Percentiles rank a stretch among this genome's conserved stretches.
Evolutionary conservation across 2,888 invertebrate genomes (phyloP).

Genomic region (Podabrus alpinus): DNA sequence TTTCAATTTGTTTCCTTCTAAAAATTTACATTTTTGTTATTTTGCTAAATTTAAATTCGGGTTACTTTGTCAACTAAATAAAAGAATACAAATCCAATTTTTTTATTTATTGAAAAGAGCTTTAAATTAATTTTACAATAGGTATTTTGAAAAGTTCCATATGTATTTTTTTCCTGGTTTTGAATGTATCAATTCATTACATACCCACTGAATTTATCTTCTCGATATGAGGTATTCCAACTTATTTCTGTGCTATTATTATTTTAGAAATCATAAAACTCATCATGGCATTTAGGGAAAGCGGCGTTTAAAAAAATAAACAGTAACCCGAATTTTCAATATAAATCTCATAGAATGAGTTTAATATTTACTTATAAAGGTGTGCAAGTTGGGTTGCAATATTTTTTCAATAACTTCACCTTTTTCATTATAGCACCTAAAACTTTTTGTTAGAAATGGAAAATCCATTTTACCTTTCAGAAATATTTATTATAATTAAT

Average conservation of each 20-base stretch:
- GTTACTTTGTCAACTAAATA: not conserved
- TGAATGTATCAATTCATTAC: not conserved
- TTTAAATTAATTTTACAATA: not conserved
- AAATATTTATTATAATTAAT: not conserved
- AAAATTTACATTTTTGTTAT: not conserved
- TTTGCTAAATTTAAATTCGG: not conserved
- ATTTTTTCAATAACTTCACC: not conserved
- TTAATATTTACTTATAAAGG: not conserved
- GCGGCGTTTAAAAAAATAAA: not conserved
- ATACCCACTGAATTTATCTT: not conserved
- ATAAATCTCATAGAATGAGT: not conserved
- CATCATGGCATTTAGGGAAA: not conserved
- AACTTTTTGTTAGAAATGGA: not conserved
- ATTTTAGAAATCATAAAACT: not conserved
- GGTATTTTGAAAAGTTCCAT: not conserved
- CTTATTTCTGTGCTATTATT: not conserved
- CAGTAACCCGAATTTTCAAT: not conserved
- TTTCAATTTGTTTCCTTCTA: not conserved
- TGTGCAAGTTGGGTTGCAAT: not conserved
- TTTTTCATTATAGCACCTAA: too few relatives aligned
- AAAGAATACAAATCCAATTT: not conserved
- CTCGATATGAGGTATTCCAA: not conserved
- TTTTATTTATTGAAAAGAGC: too few relatives aligned
- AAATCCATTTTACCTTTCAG: not conserved
- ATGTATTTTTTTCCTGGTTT: not conserved